Evolutionary conservation across 2,797 vertebrate genomes (phyloP), one percentile per base, ranked within the genome.

Genomic region (Champsocephalus esox): DNA sequence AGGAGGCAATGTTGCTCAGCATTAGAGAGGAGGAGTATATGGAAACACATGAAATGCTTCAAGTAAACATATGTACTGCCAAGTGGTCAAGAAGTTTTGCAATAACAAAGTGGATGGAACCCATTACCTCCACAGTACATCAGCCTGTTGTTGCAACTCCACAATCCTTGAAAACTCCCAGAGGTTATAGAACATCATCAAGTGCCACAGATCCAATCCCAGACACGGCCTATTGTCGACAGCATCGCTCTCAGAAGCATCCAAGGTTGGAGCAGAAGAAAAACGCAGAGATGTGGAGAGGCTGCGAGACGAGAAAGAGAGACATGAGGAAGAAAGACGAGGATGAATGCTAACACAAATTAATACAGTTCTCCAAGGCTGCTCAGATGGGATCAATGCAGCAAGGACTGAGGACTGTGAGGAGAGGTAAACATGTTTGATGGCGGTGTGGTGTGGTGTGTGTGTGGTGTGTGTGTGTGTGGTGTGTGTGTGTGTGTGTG

Each of bases 351-450:
- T 0, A 77, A 79, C 81, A 78, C 74, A 85, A 75, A 73, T 72
- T 83, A 88, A 87, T 83, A 70, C 66, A 73, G 74, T 81, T 75
- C 69, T 71, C 83, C 89, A 92, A 91, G 90, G 90, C 85, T 89
- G 88, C 81, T 85, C 72, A 80, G 80, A 82, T 83, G 68, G 77
- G 84, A 89, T 88, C 82, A 80, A 89, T 89, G 87, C 83, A 86
- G 75, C 75, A 0, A 63, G 1, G 63, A 69, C 34, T 52, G 82
- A 82, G 70, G 77, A 58, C 77, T 80, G 67, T 79, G 73, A 73
- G 70, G 68, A 81, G 73, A 79, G 62, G 81, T 84, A 87, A 88
- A 89, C 80, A 83, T 46, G 68, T 17, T 51, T 3, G 57, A 69
- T 17, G 21, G 64, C 50, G 67, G 66, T 4, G 14, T 66, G 52